These are phyloP conservation scores for Triplophysa rosa DNA, from an alignment of 2,113 vertebrate genomes.

Conservation along the genomic window DNA sequence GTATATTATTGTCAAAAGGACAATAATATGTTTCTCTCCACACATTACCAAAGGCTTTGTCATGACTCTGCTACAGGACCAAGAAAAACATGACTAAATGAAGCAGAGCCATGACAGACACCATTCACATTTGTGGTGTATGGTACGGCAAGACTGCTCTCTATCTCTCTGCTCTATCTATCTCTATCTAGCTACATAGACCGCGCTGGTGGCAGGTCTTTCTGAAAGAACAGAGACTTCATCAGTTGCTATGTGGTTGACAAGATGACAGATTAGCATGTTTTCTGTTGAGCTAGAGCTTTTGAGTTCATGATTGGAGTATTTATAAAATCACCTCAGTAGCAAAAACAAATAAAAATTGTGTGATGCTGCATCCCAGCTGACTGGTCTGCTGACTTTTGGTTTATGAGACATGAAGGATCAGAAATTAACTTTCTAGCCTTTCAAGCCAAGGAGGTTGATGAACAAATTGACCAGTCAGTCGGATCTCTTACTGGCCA, in stretches of 20 bases:
- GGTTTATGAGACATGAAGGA: background rate
- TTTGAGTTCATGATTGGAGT: background rate
- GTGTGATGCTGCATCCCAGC: background rate
- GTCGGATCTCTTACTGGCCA: no score
- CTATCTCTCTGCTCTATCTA: no score
- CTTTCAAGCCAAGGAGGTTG: no score
- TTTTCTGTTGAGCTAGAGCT: background rate
- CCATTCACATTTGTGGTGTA: background rate
- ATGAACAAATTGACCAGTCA: no score
- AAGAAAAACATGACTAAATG: no score
- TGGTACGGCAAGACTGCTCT: background rate
- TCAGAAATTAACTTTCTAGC: no score
- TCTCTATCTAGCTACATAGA: background rate
- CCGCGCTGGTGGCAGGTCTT: background rate
- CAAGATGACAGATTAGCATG: conserved; percentile 18
- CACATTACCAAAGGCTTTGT: no score
- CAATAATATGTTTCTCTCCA: no score
- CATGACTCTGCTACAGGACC: no score
- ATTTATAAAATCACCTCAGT: background rate
- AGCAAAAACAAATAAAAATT: background rate
- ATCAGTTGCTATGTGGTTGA: conserved; percentile 4
- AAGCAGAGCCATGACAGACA: no score
- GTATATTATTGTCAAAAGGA: no score
- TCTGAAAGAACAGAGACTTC: conserved; percentile 1
- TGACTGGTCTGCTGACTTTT: background rate